Percentiles rank a stretch among this genome's conserved stretches.
These are phyloP conservation scores for Zoanthus sociatus DNA, from an alignment of 92 coral and sea anemone species.

Conservation along the genomic window DNA sequence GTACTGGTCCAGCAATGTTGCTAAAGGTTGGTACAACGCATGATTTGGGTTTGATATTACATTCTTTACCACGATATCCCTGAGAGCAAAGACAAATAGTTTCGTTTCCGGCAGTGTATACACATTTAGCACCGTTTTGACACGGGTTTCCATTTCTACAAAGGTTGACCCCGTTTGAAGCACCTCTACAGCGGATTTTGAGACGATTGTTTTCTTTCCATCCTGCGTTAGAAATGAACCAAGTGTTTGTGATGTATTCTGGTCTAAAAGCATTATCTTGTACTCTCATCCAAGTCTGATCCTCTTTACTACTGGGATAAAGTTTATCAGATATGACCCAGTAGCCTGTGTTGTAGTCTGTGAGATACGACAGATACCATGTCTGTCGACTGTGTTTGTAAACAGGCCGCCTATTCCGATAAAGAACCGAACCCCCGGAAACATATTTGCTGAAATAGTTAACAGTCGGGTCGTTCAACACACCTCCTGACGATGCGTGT, in stretches of 20 bases:
- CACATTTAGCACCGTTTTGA: constrained; percentile 54
- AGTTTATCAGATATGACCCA: constrained; percentile 63
- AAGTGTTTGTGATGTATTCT: constrained; percentile 73
- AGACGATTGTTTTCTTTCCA: constrained; percentile 51
- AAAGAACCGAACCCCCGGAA: constrained; percentile 35
- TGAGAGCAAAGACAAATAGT: constrained; percentile 73
- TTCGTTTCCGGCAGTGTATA: constrained; percentile 81
- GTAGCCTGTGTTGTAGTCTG: constrained; percentile 25
- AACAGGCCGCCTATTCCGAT: constrained; percentile 71
- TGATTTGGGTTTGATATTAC: constrained; percentile 43
- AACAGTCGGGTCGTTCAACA: constrained; percentile 49
- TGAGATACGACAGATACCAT: constrained; percentile 69
- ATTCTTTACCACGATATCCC: constrained; percentile 61
- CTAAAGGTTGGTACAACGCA: constrained; percentile 46
- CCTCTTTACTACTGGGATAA: not conserved
- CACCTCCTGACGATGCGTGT: constrained; percentile 24
- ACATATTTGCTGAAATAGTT: constrained; percentile 64
- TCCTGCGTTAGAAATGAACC: constrained; percentile 63
- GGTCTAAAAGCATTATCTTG: constrained; percentile 77
- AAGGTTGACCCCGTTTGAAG: constrained; percentile 50
- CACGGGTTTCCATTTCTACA: constrained; percentile 65
- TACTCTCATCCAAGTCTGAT: constrained; percentile 41
- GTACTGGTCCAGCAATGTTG: constrained; percentile 8
- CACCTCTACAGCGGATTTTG: constrained; percentile 70
- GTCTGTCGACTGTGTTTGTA: constrained; percentile 57